Base-by-base conservation (phyloP, 2,888 invertebrate species). In the Pammene fasciana region DNA sequence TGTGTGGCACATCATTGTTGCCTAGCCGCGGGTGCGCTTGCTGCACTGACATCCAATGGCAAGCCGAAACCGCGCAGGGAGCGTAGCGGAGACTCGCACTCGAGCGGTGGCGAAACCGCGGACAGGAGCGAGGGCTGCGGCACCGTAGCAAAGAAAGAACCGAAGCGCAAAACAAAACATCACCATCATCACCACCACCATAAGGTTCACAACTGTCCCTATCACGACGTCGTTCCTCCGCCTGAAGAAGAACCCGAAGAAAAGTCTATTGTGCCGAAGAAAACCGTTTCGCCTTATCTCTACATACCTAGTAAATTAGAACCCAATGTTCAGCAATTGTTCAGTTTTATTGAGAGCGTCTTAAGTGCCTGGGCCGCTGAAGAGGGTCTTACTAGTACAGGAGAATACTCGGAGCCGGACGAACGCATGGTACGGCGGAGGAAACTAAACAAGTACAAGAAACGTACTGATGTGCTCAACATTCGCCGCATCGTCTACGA, bases 271-370 rank as follows among this genome's bases (percentile, higher is more conserved):
- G 83, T 86, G 55, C 89, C 90, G 52, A 89, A 89, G 74, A 91
- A 92, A 83, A 88, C 90, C 71, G 89, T 93, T 54, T 94, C 93
- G 77, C 92, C 93, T 78, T 93, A 92, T 82, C 86, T 93, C 71
- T 92, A 84, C 75, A 92, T 93, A 80, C 92, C 90, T 76, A 91
- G 92, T 86, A 87, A 94, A 86, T 89, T 95, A 93, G 95, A 96
- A 85, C 95, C 96, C 65, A 96, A 96, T 86, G 96, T 96, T 60
- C 96, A 96, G 86, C 95, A 96, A 88, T 91, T 96, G 78, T 96
- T 96, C 87, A 96, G 96, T 87, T 96, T 96, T 82, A 96, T 96
- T 76, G 96, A 96, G 85, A 95, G 95, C 75, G 96, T 96, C 65
- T 86, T 96, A 73, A 96, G 96, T 83, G 95, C 96, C 60, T 96